phyloP scores from a whole-genome alignment of 2,797 vertebrate species.

The Chanos chanos region DNA sequence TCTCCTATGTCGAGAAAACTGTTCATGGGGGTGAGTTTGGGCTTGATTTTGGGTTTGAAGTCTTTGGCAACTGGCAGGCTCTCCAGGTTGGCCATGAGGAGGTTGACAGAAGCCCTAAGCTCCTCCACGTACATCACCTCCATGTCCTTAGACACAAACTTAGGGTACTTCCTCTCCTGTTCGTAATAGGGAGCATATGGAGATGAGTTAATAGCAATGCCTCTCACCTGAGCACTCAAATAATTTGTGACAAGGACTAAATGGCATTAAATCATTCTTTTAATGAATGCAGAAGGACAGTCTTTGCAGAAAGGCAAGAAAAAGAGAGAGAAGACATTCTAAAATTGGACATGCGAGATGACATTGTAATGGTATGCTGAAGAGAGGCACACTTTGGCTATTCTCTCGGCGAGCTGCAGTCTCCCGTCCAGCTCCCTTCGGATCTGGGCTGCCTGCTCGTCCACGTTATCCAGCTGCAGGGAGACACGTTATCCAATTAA shows the following conservation, averaged over 20 bases:
- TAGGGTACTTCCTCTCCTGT: conserved; percentile 85
- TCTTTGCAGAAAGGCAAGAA: too few relatives aligned
- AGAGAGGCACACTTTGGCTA: conserved; percentile 76
- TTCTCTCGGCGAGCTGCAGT: conserved; percentile 85
- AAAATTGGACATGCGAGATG: too few relatives aligned
- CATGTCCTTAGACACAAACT: conserved; percentile 86
- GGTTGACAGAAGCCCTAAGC: conserved; percentile 86
- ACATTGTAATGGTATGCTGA: too few relatives aligned
- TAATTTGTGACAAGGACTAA: too few relatives aligned
- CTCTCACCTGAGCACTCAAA: too few relatives aligned
- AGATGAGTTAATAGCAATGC: too few relatives aligned
- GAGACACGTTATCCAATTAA: background rate
- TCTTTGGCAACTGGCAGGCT: conserved; percentile 96
- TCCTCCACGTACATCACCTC: conserved; percentile 90
- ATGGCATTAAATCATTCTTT: too few relatives aligned
- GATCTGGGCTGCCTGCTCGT: conserved; percentile 97
- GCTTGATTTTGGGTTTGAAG: conserved; percentile 85
- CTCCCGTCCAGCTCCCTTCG: conserved; percentile 91
- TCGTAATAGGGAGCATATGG: too few relatives aligned
- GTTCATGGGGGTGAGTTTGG: conserved; percentile 87
- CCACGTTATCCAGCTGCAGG: conserved; percentile 87
- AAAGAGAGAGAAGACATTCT: too few relatives aligned
- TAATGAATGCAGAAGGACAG: too few relatives aligned
- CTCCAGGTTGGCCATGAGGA: conserved; percentile 96
- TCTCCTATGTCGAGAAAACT: conserved; percentile 94